A percentile compares a stretch with the other conserved stretches of the same genome.
phyloP scores from a whole-genome alignment of 2,113 vertebrate genomes.

The Pagrus major region DNA sequence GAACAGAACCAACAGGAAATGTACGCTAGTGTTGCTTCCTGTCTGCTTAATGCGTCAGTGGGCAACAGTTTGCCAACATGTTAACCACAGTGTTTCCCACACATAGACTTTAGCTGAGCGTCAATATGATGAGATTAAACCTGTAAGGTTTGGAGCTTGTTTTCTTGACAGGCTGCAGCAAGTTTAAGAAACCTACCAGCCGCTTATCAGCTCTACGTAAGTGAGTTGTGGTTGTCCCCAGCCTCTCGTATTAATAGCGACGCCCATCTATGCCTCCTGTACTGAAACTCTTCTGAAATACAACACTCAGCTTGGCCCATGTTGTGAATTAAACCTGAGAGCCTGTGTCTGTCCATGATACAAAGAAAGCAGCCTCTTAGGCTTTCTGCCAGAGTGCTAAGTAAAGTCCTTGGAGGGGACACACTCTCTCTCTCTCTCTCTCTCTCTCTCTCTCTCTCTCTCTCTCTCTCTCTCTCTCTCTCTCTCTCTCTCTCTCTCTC shows the following conservation, averaged over 20 bases:
- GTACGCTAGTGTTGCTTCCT: background rate
- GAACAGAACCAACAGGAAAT: background rate
- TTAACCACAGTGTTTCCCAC: too few species aligned
- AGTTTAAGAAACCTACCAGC: background rate
- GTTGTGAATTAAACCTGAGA: constrained; percentile 41
- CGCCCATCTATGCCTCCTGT: background rate
- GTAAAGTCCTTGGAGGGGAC: constrained; percentile 30
- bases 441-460: background rate
- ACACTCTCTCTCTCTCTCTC: background rate
- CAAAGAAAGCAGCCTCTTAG: constrained; percentile 35
- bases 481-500: background rate
- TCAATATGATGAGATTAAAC: too few species aligned
- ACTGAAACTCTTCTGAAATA: constrained; percentile 23
- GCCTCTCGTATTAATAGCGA: background rate
- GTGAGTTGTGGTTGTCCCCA: background rate
- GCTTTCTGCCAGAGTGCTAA: constrained; percentile 12
- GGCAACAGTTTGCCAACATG: background rate
- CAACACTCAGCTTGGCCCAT: constrained; percentile 10
- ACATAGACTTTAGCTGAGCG: too few species aligned
- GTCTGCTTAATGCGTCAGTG: background rate
- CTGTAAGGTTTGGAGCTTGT: too few species aligned
- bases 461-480: background rate
- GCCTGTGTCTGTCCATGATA: background rate
- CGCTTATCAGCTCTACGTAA: background rate
- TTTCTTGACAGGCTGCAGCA: too few species aligned